phyloP scores from a whole-genome alignment of 2,888 invertebrate species.

The Polietes domitor region DNA sequence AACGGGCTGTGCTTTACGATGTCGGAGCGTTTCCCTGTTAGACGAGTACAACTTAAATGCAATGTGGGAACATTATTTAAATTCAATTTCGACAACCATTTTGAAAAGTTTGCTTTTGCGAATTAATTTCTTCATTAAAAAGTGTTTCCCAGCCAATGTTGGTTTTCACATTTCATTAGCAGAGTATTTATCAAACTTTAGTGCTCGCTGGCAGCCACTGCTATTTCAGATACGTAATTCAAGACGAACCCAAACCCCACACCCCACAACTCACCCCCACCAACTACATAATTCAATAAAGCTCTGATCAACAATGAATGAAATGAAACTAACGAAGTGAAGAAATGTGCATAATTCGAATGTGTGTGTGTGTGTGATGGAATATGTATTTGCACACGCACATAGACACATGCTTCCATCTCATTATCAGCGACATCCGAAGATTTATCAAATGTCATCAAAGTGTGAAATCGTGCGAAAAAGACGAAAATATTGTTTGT shows the following conservation, averaged over 20 bases:
- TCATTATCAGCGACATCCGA: slow-evolving; percentile 15
- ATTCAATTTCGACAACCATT: neutral
- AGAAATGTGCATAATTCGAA: slow-evolving; percentile 11
- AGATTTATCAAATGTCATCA: slow-evolving; percentile 11
- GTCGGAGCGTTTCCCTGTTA: neutral
- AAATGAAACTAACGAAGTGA: slow-evolving; percentile 22
- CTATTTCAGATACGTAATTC: neutral
- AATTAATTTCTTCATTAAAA: slow-evolving; percentile 12
- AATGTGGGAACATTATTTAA: slow-evolving; percentile 7
- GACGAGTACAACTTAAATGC: neutral
- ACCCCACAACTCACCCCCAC: slow-evolving; percentile 41
- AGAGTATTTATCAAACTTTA: slow-evolving; percentile 32
- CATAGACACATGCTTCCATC: neutral
- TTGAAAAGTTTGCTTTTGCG: neutral
- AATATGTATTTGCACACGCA: neutral
- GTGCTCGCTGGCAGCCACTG: neutral
- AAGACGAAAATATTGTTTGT: neutral
- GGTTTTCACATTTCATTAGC: slow-evolving; percentile 36
- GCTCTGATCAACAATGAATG: slow-evolving; percentile 46
- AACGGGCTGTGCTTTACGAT: neutral
- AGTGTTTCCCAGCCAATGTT: neutral
- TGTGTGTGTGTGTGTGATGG: neutral
- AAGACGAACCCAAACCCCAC: neutral
- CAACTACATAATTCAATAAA: slow-evolving; percentile 44
- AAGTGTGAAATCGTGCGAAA: neutral